Base-by-base conservation (phyloP, 2,797 vertebrate genomes). In the Notamacropus eugenii region DNA sequence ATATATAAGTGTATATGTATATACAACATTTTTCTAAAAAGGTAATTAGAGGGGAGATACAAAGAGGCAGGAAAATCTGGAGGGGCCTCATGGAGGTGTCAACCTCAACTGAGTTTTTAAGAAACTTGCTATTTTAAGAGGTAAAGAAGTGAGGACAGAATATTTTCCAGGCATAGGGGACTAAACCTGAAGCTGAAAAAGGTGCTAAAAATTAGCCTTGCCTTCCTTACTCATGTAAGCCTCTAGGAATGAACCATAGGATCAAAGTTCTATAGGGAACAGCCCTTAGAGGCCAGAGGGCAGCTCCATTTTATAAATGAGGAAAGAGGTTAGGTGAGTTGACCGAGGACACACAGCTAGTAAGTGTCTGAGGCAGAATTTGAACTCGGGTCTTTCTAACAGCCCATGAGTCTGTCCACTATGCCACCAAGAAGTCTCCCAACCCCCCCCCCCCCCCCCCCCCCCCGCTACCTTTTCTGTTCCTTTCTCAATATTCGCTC, bases 401-500 rank as follows among this genome's bases (percentile, higher is more conserved):
- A 40, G 67, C 67, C 19, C 28, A n/a, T 16, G 0, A 5, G 1
- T 46, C 67, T 22, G 67, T 74, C 14, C 62, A 22, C 62, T 74
- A 13, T n/a, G 62, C 62, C 14, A n/a, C 62, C 31, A 0, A 74
- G 62, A 16, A 40, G 62, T n/a, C 34, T 74, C 59, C 16, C 5
- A n/a, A 5, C 5, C 1, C 62, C 16, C 34, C 34, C n/a, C 13
- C 0, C 5, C 1, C 62, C 19, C 34, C 5, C n/a, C 19, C 13
- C 0, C 19, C 34, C 34, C n/a, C 3, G 0, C 74, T 46, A 24
- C 24, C 40, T 87, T 40, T 4, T 96, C 95, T 54, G 94, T 92
- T 95, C 94, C 58, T 94, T 96, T 94, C 12, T 67, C 96, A 97
- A 94, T 50, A 90, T 62, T 95, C 91, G 74, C 91, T 95, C 90